Percentiles rank a stretch among this genome's conserved stretches.
Conservation (phyloP, 2,113 vertebrate species). For the Hemiscyllium ocellatum region DNA sequence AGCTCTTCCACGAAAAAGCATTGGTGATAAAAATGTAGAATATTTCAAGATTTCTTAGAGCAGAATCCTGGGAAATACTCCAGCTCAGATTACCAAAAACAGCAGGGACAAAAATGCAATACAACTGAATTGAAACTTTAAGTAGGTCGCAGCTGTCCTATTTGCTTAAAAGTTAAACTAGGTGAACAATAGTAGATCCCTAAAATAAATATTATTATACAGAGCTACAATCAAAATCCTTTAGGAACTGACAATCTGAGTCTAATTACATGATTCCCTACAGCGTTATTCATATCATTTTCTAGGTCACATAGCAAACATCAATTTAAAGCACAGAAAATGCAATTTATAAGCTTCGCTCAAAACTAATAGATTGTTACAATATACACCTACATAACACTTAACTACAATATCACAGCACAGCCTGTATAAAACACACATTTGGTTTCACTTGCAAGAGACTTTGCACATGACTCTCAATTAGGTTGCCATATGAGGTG, state of each 20-base stretch:
- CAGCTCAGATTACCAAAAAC: neutral
- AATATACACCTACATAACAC: neutral
- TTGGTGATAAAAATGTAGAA: neutral
- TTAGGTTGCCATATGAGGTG: neutral
- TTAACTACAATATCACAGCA: neutral
- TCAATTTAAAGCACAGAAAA: neutral
- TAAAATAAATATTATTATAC: constrained; percentile 31
- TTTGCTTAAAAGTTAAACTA: neutral
- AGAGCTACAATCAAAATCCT: constrained; percentile 5
- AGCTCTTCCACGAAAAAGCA: neutral
- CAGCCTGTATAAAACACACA: neutral
- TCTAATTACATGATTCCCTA: constrained; percentile 1
- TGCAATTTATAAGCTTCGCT: neutral
- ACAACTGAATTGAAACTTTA: constrained; percentile 12
- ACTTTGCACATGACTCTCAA: neutral
- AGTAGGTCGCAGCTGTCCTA: constrained; percentile 22
- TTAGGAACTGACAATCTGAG: neutral
- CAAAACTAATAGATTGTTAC: neutral
- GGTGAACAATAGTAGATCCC: constrained; percentile 14
- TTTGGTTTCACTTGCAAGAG: neutral
- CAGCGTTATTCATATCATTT: neutral
- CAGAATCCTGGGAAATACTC: neutral
- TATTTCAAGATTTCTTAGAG: neutral
- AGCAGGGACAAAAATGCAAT: neutral
- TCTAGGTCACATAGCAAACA: constrained; percentile 7